phyloP scores from a whole-genome alignment of 2,797 vertebrate genomes.

The Chloroceryle amazona region DNA sequence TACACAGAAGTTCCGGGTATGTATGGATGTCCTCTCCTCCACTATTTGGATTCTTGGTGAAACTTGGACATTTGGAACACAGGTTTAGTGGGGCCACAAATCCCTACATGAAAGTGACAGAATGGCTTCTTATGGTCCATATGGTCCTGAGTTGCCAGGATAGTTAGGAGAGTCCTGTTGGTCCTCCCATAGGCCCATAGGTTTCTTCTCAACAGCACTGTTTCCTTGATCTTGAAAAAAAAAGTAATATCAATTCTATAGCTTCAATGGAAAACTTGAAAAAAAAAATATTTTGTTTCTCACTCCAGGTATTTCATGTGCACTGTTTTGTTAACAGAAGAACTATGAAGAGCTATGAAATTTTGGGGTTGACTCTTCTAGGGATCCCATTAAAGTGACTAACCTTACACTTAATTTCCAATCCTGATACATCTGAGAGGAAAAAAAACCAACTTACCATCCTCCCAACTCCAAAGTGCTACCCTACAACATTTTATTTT shows the following conservation, averaged over 20 bases:
- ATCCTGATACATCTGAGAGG: neutral
- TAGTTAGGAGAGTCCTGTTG: accelerated
- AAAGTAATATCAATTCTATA: neutral
- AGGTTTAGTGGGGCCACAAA: neutral
- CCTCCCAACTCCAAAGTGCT: neutral
- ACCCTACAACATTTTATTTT: neutral
- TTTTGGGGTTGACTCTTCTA: neutral
- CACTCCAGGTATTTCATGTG: neutral
- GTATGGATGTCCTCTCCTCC: neutral
- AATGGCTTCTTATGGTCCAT: neutral
- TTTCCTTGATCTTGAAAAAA: neutral
- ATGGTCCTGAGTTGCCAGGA: accelerated
- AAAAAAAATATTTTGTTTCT: neutral
- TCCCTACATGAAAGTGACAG: accelerated
- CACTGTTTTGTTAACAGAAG: neutral
- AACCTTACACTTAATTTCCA: neutral
- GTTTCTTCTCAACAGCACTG: neutral
- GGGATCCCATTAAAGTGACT: neutral
- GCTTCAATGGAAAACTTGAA: neutral
- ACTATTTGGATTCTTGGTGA: neutral
- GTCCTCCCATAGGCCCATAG: neutral
- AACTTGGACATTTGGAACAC: neutral
- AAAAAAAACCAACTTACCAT: neutral
- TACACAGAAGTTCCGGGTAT: neutral
- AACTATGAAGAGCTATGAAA: neutral